Conservation (phyloP, 2,113 vertebrate species). For the Odocoileus virginianus region DNA sequence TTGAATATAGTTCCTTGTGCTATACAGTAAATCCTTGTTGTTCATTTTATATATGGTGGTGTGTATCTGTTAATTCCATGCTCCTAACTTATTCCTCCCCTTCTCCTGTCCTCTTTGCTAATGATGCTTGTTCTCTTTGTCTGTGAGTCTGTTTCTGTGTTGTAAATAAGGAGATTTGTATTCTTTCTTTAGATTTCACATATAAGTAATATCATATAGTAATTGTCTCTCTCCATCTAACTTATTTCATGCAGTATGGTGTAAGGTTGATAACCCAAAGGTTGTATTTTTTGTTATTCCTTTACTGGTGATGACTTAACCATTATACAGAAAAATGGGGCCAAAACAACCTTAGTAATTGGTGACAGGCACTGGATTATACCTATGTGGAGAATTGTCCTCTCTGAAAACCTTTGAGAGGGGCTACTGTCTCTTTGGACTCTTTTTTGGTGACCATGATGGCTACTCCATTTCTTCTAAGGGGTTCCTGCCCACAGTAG, state of each 20-base stretch:
- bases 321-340: background rate
- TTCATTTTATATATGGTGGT: background rate
- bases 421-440: background rate
- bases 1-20: background rate
- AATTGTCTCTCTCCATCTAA: background rate
- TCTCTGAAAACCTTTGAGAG: background rate
- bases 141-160: background rate
- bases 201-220: background rate
- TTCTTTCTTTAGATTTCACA: background rate
- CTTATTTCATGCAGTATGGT: background rate
- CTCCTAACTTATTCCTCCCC: background rate
- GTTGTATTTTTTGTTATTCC: background rate
- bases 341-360: background rate
- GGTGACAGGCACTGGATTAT: background rate
- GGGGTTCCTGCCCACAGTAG: too few species aligned
- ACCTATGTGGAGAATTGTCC: background rate
- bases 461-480: too few species aligned
- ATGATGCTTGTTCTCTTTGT: background rate
- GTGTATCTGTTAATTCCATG: background rate
- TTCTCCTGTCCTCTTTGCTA: background rate
- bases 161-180: background rate
- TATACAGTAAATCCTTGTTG: background rate
- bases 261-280: background rate
- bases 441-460: too few species aligned
- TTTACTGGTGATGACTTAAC: background rate